Evolutionary conservation across 2,888 invertebrate genomes (phyloP).

Genomic region (Drosophila glabriapex): DNA sequence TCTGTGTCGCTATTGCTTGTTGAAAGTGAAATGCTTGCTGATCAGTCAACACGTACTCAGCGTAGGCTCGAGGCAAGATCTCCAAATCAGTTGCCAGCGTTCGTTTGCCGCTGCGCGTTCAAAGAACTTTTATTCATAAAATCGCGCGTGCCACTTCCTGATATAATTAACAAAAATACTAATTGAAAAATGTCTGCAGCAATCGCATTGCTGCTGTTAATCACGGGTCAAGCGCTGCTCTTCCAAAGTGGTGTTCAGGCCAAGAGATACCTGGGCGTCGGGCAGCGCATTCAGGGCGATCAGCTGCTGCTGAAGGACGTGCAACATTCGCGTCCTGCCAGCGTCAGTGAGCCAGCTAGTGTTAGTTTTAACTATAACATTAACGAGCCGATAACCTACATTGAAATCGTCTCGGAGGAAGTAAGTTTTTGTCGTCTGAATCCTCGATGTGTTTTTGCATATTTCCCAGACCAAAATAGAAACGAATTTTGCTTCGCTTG

Average conservation of each 20-base stretch:
- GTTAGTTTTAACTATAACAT: constrained; percentile 79
- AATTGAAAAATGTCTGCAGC: constrained; percentile 47
- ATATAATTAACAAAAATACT: constrained; percentile 1
- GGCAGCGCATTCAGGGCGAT: constrained; percentile 65
- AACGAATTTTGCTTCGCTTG: constrained; percentile 34
- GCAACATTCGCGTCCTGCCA: constrained; percentile 68
- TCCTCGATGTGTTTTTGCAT: constrained; percentile 54
- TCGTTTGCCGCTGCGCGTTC: constrained; percentile 65
- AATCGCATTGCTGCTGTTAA: constrained; percentile 31
- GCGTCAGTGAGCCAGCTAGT: constrained; percentile 59
- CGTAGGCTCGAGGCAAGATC: constrained; percentile 8
- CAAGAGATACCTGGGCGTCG: constrained; percentile 53
- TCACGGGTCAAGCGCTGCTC: constrained; percentile 40
- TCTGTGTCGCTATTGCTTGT: constrained; percentile 2
- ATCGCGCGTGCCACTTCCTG: neutral
- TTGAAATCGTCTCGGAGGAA: constrained; percentile 80
- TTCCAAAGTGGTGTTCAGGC: constrained; percentile 21
- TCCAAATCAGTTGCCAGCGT: constrained; percentile 61
- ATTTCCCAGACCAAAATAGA: constrained; percentile 61
- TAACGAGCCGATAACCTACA: constrained; percentile 77
- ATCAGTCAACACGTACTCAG: constrained; percentile 60
- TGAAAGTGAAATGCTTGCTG: constrained; percentile 48
- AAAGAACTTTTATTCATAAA: constrained; percentile 5
- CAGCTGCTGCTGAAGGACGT: constrained; percentile 81
- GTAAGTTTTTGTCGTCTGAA: constrained; percentile 65